These are phyloP conservation scores for Hoplostethus mediterraneus DNA, from an alignment of 2,797 vertebrate species.

Conservation along the genomic window DNA sequence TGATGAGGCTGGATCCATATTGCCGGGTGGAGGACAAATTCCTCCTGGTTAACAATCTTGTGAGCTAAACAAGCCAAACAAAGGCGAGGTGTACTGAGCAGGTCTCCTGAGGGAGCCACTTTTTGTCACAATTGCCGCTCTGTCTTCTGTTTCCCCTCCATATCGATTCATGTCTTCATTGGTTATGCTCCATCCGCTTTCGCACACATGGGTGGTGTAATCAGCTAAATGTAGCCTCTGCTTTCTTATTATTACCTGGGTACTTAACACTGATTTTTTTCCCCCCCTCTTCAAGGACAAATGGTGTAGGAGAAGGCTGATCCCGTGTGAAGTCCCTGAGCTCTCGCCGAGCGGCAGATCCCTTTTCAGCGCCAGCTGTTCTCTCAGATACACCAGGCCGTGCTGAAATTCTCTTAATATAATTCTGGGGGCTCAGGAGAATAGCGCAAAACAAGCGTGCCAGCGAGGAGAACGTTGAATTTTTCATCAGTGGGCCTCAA, in stretches of 20 bases:
- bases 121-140: constrained; percentile 65
- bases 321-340: constrained; percentile 92
- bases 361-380: constrained; percentile 98
- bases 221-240: constrained; percentile 75
- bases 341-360: constrained; percentile 92
- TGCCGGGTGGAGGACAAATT: constrained; percentile 52
- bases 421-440: constrained; percentile 99
- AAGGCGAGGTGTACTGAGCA: constrained; percentile 44
- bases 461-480: constrained; percentile 98
- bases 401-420: constrained; percentile 98
- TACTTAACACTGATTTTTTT: constrained; percentile 70
- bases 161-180: constrained; percentile 64
- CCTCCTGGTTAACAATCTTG: constrained; percentile 60
- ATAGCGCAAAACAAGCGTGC: constrained; percentile 97
- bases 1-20: constrained; percentile 56
- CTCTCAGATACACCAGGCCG: constrained; percentile 94
- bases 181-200: constrained; percentile 50
- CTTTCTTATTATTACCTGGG: constrained; percentile 78
- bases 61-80: constrained; percentile 67
- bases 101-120: constrained; percentile 61
- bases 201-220: constrained; percentile 59
- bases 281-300: constrained; percentile 92
- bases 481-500: constrained; percentile 97
- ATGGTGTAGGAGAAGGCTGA: constrained; percentile 88
- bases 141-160: constrained; percentile 44